Percentiles rank a stretch among this genome's conserved stretches.
Evolutionary conservation across 2,797 vertebrate genomes (phyloP).

Genomic region (Pipistrellus pipistrellus): DNA sequence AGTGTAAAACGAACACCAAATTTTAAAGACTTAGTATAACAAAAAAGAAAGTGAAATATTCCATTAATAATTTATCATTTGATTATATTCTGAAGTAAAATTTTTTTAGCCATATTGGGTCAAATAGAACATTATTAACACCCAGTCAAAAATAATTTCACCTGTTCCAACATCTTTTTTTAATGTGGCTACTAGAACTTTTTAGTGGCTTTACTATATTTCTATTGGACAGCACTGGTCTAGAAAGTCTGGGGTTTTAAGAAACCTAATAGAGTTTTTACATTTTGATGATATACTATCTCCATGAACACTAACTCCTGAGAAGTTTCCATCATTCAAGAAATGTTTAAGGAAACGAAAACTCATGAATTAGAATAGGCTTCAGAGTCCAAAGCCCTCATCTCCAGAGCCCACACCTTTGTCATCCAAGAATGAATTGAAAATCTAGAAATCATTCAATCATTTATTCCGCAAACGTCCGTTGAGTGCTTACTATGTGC

Average conservation of each 20-base stretch:
- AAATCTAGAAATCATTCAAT: constrained; percentile 9
- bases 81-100: constrained; percentile 22
- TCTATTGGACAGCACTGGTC: background rate
- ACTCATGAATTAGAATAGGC: background rate
- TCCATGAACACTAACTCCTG: background rate
- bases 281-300: background rate
- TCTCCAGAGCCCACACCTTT: background rate
- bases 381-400: background rate
- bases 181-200: constrained; percentile 2
- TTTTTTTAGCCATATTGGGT: background rate
- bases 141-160: background rate
- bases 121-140: constrained; percentile 15
- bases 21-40: background rate
- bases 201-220: background rate
- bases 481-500: background rate
- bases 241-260: constrained; percentile 39
- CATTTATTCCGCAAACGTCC: background rate
- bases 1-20: background rate
- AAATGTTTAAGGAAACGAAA: constrained; percentile 23
- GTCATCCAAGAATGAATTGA: constrained; percentile 10
- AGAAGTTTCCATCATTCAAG: constrained; percentile 38
- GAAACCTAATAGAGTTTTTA: constrained; percentile 11
- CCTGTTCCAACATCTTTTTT: background rate
- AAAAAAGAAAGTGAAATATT: background rate
- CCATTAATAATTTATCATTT: background rate